A percentile compares a stretch with the other conserved stretches of the same genome.
These are phyloP conservation scores for Therioaphis trifolii DNA, from an alignment of 2,888 invertebrate species.

Conservation along the genomic window DNA sequence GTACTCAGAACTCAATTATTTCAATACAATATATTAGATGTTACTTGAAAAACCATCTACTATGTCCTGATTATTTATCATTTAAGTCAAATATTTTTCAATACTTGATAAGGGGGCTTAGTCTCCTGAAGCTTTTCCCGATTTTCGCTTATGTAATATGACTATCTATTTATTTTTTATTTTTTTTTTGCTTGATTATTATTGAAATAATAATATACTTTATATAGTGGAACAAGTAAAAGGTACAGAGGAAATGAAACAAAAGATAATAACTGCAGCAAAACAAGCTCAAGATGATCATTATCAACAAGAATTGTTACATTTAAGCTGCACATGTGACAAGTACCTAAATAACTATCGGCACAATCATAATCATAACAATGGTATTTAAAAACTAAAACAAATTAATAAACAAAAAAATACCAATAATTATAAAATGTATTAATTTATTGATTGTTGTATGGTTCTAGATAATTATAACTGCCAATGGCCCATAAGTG, in stretches of 20 bases:
- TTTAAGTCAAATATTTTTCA: too few species aligned
- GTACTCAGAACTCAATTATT: too few species aligned
- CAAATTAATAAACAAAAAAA: not conserved
- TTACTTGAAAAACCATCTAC: too few species aligned
- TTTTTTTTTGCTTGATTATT: not conserved
- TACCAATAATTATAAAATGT: not conserved
- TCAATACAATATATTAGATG: too few species aligned
- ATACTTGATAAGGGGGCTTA: too few species aligned
- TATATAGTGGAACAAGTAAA: constrained; percentile 81
- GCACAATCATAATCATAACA: constrained; percentile 67
- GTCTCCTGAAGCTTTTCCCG: too few species aligned
- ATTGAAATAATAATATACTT: not conserved
- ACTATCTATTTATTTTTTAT: too few species aligned
- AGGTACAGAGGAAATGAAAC: constrained; percentile 76
- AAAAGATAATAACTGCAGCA: constrained; percentile 77
- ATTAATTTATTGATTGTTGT: not conserved
- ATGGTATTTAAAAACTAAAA: constrained; percentile 65
- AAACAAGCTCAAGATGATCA: constrained; percentile 74
- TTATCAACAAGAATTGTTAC: constrained; percentile 70
- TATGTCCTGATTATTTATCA: too few species aligned
- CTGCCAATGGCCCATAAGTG: constrained; percentile 49
- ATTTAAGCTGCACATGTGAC: constrained; percentile 67
- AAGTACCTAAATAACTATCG: constrained; percentile 68
- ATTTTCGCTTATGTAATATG: too few species aligned
- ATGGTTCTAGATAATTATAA: constrained; percentile 42